Base-by-base conservation (phyloP, 2,113 vertebrate genomes). In the Oreamnos americanus region DNA sequence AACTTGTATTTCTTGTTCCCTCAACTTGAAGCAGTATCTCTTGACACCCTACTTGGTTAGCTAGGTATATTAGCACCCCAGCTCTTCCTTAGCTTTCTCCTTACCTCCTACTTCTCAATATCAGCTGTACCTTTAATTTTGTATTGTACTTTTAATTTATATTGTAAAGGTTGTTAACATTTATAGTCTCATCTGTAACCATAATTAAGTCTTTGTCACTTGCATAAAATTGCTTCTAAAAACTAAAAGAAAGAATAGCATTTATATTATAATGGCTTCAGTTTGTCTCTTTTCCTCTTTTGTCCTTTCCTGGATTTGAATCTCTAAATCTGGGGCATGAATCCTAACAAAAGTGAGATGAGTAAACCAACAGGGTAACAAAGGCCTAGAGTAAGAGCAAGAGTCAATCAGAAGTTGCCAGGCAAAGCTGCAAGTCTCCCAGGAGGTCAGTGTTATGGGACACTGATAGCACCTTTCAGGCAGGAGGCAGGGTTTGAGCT, bases 201-300 rank as follows among this genome's bases (percentile, higher is more conserved):
- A 45, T 88, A 94, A 82, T 94, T 97, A 97, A 95, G 64, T 76
- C 88, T 94, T 86, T 86, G 28, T 94, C 62, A 81, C 57, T 95
- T 95, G 39, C 45, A 95, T 39, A 51, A 92, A 74, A 17, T 84
- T 95, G 28, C 13, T 90, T 97, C 96, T 95, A 96, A 98, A 98
- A 97, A 85, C 90, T 97, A 84, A 94, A 96, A 92, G 74, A 55
- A 95, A 97, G 92, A 95, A n/a, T 74, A 81, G 5, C 93, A 95
- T 96, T 98, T 98, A 91, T 53, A 93, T 97, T 82, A 83, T 87
- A 98, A 39, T 98, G 82, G 58, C 58, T 95, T 86, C 36, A 74
- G 16, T 64, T 49, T 57, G 14, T 87, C 76, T 94, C 39, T 47
- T 58, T 57, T 83, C 23, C 28, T 21, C 30, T 30, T 96, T 94